Evolutionary conservation across 2,888 invertebrate species (phyloP).

Genomic region (Tetropium fuscum): DNA sequence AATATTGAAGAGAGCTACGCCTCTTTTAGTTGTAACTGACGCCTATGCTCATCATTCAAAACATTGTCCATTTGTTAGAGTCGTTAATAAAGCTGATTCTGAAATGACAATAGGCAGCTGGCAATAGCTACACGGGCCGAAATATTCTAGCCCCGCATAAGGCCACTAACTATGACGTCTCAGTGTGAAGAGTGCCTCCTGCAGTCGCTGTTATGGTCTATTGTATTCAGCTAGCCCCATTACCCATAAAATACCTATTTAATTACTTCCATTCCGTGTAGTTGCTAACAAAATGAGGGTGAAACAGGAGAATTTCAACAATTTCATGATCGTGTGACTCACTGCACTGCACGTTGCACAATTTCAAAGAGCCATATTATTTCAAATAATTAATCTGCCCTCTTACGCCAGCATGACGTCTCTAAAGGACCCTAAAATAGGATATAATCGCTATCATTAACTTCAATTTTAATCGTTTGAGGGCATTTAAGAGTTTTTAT

Average conservation of each 20-base stretch:
- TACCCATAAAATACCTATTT: conserved; percentile 62
- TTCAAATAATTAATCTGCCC: conserved; percentile 23
- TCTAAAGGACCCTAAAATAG: not conserved
- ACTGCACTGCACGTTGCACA: conserved; percentile 17
- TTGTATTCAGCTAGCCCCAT: conserved; percentile 58
- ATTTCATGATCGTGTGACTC: conserved; percentile 42
- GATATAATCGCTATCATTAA: conserved; percentile 16
- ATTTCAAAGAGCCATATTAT: conserved; percentile 17
- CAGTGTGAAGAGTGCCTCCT: conserved; percentile 49
- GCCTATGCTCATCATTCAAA: not conserved
- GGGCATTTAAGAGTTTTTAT: conserved; percentile 6
- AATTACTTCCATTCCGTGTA: conserved; percentile 57
- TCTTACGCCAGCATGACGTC: conserved; percentile 14
- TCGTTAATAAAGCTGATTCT: conserved; percentile 11
- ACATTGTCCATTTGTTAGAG: conserved; percentile 8
- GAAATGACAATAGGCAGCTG: conserved; percentile 30
- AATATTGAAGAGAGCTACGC: too few species aligned
- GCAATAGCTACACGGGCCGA: conserved; percentile 21
- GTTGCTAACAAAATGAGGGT: conserved; percentile 48
- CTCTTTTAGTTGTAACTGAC: too few species aligned
- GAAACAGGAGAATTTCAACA: conserved; percentile 53
- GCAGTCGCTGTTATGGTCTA: conserved; percentile 56
- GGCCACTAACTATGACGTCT: conserved; percentile 39
- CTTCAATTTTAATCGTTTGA: conserved; percentile 6
- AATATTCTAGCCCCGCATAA: conserved; percentile 13